A percentile compares a stretch with the other conserved stretches of the same genome.
phyloP scores from a whole-genome alignment of 2,797 vertebrate genomes.

The Phoeniculus purpureus region DNA sequence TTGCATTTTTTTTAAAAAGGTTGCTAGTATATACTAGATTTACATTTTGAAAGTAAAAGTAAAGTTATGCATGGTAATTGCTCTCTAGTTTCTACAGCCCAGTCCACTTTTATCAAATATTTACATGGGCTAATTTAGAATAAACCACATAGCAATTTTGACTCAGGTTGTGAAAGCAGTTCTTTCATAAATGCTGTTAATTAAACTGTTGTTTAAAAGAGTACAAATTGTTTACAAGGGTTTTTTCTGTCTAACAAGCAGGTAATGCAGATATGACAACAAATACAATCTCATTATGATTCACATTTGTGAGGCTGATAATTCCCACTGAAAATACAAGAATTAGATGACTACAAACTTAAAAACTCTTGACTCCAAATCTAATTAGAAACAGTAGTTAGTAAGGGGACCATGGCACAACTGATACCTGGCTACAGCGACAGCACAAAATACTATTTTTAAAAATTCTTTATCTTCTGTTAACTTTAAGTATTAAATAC shows the following conservation, averaged over 20 bases:
- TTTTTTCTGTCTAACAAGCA: neutral
- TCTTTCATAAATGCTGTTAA: neutral
- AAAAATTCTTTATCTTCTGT: neutral
- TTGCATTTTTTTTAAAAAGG: neutral
- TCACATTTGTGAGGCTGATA: neutral
- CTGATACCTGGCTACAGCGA: neutral
- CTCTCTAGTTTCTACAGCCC: neutral
- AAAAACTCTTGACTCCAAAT: neutral
- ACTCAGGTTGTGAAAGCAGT: neutral
- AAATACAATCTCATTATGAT: neutral
- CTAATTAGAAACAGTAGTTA: neutral
- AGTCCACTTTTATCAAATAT: neutral
- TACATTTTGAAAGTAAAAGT: neutral
- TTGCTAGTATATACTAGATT: neutral
- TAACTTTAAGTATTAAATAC: constrained; percentile 1
- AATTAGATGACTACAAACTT: neutral
- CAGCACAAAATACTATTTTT: neutral
- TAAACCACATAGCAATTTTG: neutral
- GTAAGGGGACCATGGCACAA: neutral
- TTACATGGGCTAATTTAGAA: neutral
- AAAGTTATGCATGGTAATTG: neutral
- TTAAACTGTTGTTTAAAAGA: neutral
- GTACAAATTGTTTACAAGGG: neutral
- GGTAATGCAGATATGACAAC: neutral
- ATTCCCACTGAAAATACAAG: neutral